Conservation (phyloP, 35 echinoderm and acorn worm genomes). For the Lytechinus variegatus region DNA sequence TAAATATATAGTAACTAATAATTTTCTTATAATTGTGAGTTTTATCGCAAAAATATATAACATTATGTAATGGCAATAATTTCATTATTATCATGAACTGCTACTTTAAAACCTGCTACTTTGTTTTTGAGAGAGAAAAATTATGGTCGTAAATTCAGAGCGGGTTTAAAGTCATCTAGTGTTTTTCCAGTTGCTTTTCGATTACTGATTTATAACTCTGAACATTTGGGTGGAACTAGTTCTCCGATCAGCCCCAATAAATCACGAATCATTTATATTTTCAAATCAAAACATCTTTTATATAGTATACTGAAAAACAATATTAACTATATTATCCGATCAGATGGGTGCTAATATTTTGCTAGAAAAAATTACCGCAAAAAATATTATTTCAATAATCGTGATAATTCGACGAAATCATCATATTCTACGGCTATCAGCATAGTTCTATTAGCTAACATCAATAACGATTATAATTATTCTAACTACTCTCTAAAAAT, state of each 20-base stretch:
- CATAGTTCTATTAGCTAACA: no score
- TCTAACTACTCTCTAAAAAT: no score
- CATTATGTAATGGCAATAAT: background rate
- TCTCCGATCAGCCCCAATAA: background rate
- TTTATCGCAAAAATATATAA: background rate
- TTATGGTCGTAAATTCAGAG: background rate
- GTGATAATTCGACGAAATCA: no score
- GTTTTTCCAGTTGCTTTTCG: slow-evolving; percentile 1
- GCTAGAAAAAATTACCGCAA: no score
- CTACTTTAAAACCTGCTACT: background rate
- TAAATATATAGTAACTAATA: no score
- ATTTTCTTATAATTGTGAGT: background rate
- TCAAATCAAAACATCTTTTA: background rate
- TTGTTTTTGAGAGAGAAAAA: background rate
- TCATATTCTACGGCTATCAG: no score
- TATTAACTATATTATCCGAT: no score
- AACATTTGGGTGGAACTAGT: background rate
- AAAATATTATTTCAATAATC: no score
- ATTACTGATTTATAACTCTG: background rate
- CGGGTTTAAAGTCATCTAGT: background rate
- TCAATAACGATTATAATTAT: no score
- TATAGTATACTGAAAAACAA: background rate
- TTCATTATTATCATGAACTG: background rate
- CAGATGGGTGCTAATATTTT: no score
- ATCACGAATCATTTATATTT: background rate